Evolutionary conservation across 92 coral and sea anemone species (phyloP).

Genomic region (Phenganax marumi): DNA sequence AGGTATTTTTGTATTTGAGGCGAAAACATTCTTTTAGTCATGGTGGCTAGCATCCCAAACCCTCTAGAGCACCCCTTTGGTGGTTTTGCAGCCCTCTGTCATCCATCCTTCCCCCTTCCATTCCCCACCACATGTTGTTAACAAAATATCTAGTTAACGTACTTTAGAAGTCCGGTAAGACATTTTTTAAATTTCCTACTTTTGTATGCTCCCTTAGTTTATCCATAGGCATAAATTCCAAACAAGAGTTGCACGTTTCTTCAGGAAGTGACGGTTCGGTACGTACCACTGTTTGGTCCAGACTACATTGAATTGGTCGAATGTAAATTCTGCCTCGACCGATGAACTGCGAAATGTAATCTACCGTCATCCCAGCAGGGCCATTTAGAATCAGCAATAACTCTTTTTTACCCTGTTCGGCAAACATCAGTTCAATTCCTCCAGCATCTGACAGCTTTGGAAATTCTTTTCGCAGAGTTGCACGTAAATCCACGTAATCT

Average conservation of each 20-base stretch:
- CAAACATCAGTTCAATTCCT: constrained; percentile 37
- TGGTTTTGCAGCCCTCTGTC: too few species aligned
- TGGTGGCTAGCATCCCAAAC: background rate
- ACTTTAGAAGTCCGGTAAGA: background rate
- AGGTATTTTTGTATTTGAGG: background rate
- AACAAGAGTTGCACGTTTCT: constrained; percentile 41
- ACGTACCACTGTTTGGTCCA: background rate
- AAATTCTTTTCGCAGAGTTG: constrained; percentile 33
- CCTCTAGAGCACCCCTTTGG: too few species aligned
- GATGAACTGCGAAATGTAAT: constrained; percentile 39
- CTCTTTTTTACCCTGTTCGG: constrained; percentile 41
- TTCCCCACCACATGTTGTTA: too few species aligned
- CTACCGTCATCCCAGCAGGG: constrained; percentile 42
- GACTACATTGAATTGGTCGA: too few species aligned
- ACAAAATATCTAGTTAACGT: background rate
- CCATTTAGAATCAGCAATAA: constrained; percentile 43
- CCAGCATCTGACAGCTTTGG: constrained; percentile 44
- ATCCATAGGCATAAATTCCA: constrained; percentile 50
- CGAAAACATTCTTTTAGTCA: background rate
- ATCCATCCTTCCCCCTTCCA: too few species aligned
- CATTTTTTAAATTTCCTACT: constrained; percentile 37
- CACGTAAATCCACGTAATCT: constrained; percentile 10
- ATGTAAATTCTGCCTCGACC: constrained; percentile 12
- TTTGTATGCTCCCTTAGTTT: constrained; percentile 46
- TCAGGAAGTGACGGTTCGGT: constrained; percentile 41